These are phyloP conservation scores for Trachymyrmex septentrionalis DNA, from an alignment of 1,140 invertebrate genomes.

Conservation along the genomic window DNA sequence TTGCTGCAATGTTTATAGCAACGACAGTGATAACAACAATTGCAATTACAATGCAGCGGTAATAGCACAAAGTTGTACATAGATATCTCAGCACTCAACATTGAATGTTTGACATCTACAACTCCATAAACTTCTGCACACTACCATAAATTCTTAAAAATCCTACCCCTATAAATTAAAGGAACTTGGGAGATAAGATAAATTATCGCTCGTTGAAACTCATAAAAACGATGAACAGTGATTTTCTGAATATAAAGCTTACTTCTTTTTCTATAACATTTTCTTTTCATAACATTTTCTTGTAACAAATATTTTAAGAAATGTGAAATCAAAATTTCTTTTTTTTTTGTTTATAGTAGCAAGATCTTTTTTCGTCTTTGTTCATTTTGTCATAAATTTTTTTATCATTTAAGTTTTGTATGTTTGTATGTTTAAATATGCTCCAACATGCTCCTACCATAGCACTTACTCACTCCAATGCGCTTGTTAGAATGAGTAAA, in stretches of 20 bases:
- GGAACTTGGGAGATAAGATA: not conserved
- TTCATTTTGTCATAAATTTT: too few relatives aligned
- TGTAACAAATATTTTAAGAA: not conserved
- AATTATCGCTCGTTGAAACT: not conserved
- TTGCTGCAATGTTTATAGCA: not conserved
- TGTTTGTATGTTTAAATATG: too few relatives aligned
- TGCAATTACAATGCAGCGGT: not conserved
- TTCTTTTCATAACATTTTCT: not conserved
- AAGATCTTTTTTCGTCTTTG: too few relatives aligned
- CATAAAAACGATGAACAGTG: not conserved
- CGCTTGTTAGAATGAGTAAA: too few relatives aligned
- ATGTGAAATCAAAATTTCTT: too few relatives aligned
- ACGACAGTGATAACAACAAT: not conserved
- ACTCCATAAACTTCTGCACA: not conserved
- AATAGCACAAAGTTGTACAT: not conserved
- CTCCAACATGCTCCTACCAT: too few relatives aligned
- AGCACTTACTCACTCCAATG: too few relatives aligned
- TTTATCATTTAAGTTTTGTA: too few relatives aligned
- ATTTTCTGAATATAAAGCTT: not conserved
- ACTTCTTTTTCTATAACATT: not conserved
- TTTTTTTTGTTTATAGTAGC: too few relatives aligned
- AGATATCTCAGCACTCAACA: not conserved
- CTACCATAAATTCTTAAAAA: not conserved
- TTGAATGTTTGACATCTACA: not conserved
- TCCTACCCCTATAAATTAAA: not conserved